Percentiles rank a stretch among this genome's conserved stretches.
phyloP scores from a whole-genome alignment of 37 sponge, comb jelly and placozoan species.

The Halichondria panicea region DNA sequence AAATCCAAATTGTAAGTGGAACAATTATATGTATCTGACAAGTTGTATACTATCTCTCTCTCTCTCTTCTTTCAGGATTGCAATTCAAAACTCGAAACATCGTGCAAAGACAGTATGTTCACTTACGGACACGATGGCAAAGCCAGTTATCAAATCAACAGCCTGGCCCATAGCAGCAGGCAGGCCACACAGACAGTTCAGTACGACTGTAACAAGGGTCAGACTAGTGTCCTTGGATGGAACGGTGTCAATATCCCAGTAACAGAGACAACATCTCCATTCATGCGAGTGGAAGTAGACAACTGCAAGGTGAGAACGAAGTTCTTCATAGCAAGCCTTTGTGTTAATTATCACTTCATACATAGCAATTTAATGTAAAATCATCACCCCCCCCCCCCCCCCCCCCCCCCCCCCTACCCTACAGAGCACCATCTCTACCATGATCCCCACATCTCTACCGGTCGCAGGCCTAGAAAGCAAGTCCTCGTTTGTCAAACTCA shows the following conservation, averaged over 20 bases:
- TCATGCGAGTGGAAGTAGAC: conserved; percentile 4
- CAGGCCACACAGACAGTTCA: conserved; percentile 21
- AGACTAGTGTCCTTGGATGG: conserved; percentile 21
- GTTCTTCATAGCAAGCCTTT: not conserved
- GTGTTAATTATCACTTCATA: not conserved
- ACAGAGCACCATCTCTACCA: conserved; percentile 25
- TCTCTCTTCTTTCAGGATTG: not conserved
- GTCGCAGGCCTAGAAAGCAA: conserved; percentile 33
- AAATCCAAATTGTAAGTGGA: not conserved
- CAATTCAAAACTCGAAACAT: not conserved
- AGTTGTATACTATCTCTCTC: not conserved
- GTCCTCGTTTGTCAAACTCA: conserved; percentile 5
- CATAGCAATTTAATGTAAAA: not conserved
- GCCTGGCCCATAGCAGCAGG: conserved; percentile 19
- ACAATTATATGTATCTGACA: not conserved
- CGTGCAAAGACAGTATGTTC: not conserved
- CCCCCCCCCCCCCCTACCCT: not conserved
- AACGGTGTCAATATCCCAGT: conserved; percentile 33
- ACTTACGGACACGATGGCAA: conserved; percentile 16
- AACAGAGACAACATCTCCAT: not conserved
- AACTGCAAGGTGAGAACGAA: conserved; percentile 12
- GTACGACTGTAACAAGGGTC: conserved; percentile 7
- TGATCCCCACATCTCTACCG: conserved; percentile 37
- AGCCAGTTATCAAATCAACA: conserved; percentile 16
- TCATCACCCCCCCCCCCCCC: not conserved